A percentile compares a stretch with the other conserved stretches of the same genome.
These are phyloP conservation scores for Trilocha varians DNA, from an alignment of 2,888 invertebrate species.

Conservation along the genomic window DNA sequence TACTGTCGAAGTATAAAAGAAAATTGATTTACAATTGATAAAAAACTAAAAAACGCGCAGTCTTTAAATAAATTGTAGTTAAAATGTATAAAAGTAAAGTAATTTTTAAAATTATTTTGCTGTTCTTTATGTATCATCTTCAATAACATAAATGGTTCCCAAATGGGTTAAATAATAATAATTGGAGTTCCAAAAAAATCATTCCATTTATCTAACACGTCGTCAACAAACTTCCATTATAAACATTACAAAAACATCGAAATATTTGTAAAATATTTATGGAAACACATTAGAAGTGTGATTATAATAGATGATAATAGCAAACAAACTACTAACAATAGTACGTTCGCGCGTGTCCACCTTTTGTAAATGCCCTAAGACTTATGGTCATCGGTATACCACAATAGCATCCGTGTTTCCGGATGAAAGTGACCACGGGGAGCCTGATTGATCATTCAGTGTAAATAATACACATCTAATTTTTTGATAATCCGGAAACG, in stretches of 20 bases:
- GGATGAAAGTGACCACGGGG: conserved; percentile 43
- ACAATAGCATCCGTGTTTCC: conserved; percentile 32
- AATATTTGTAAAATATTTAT: conserved; percentile 24
- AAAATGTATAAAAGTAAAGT: too few relatives aligned
- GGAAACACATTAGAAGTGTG: conserved; percentile 35
- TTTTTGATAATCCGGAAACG: conserved; percentile 32
- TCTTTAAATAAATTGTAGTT: too few relatives aligned
- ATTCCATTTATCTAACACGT: conserved; percentile 10
- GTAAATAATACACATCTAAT: conserved; percentile 52
- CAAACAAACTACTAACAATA: conserved; percentile 23
- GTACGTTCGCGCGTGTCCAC: conserved; percentile 28
- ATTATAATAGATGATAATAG: conserved; percentile 27
- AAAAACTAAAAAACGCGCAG: too few relatives aligned
- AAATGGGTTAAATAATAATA: too few relatives aligned
- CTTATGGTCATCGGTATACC: conserved; percentile 34
- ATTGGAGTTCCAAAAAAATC: too few relatives aligned
- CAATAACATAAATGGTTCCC: too few relatives aligned
- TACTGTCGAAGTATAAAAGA: too few relatives aligned
- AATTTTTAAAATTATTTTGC: too few relatives aligned
- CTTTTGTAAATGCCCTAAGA: conserved; percentile 2
- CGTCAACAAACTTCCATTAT: neutral
- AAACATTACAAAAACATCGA: conserved; percentile 1
- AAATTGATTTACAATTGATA: too few relatives aligned
- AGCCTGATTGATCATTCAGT: conserved; percentile 46
- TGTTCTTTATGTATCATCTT: too few relatives aligned